Percentiles rank a stretch among this genome's conserved stretches.
Evolutionary conservation across 2,113 vertebrate species (phyloP).

Genomic region (Prunella fulvescens): DNA sequence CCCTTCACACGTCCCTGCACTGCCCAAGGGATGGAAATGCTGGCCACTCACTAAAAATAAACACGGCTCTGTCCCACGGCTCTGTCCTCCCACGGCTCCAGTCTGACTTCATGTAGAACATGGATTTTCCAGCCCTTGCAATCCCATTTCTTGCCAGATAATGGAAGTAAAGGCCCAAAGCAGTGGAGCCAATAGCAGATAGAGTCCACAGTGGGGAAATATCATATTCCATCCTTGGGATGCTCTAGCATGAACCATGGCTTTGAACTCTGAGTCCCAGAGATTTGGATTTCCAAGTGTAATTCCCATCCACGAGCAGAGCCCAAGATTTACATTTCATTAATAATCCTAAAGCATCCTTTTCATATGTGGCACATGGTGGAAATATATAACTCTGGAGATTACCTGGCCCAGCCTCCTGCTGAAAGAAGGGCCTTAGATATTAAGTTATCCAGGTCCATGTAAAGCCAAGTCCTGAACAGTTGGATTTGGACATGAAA

Average conservation of each 20-base stretch:
- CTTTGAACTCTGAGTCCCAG: not conserved
- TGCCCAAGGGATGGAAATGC: not conserved
- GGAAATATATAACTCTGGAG: not conserved
- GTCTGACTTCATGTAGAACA: not conserved
- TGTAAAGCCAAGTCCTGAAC: not conserved
- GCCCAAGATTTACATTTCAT: slow-evolving; percentile 6
- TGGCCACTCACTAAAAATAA: not conserved
- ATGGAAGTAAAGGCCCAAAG: not conserved
- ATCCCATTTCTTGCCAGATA: not conserved
- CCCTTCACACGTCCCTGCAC: not conserved
- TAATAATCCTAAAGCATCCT: not conserved
- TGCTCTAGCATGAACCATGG: not conserved
- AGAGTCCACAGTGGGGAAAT: not conserved
- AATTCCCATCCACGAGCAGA: not conserved
- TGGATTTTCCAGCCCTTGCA: not conserved
- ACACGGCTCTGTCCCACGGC: fast-evolving
- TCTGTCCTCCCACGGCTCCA: not conserved
- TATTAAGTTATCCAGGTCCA: not conserved
- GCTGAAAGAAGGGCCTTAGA: not conserved
- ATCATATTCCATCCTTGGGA: not conserved
- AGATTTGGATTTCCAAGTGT: not conserved
- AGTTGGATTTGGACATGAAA: not conserved
- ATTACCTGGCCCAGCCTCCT: not conserved
- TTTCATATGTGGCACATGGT: not conserved
- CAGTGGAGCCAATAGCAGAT: not conserved